phyloP scores from a whole-genome alignment of 2,113 vertebrate species.

The Aleadryas rufinucha region DNA sequence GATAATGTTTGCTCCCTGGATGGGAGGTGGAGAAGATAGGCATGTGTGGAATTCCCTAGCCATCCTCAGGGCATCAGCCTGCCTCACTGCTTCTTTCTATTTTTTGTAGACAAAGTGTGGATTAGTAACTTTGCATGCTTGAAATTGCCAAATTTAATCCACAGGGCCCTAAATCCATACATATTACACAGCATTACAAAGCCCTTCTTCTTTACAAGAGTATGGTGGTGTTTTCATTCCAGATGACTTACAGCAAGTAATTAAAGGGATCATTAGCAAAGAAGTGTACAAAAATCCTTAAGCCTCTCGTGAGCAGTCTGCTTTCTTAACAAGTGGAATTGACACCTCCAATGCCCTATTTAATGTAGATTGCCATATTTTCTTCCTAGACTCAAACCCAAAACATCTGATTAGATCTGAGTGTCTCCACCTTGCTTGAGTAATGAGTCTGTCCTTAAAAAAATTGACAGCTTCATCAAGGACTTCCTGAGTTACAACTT shows the following conservation, averaged over 20 bases:
- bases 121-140: slow-evolving; percentile 28
- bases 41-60: background rate
- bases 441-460: background rate
- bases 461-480: background rate
- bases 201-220: background rate
- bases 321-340: background rate
- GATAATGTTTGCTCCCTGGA: background rate
- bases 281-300: slow-evolving; percentile 15
- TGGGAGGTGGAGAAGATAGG: background rate
- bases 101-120: background rate
- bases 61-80: background rate
- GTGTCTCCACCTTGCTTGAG: background rate
- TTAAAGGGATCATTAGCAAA: slow-evolving; percentile 37
- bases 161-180: background rate
- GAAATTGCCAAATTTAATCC: slow-evolving; percentile 30
- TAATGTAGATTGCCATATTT: background rate
- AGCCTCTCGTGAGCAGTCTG: background rate
- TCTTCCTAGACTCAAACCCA: background rate
- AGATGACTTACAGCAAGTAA: slow-evolving; percentile 26
- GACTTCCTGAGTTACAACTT: background rate
- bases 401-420: background rate
- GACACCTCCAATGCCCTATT: background rate
- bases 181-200: background rate
- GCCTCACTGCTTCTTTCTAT: background rate
- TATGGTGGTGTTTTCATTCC: slow-evolving; percentile 3